These are phyloP conservation scores for Pimephales promelas DNA, from an alignment of 2,113 vertebrate genomes.

Conservation along the genomic window DNA sequence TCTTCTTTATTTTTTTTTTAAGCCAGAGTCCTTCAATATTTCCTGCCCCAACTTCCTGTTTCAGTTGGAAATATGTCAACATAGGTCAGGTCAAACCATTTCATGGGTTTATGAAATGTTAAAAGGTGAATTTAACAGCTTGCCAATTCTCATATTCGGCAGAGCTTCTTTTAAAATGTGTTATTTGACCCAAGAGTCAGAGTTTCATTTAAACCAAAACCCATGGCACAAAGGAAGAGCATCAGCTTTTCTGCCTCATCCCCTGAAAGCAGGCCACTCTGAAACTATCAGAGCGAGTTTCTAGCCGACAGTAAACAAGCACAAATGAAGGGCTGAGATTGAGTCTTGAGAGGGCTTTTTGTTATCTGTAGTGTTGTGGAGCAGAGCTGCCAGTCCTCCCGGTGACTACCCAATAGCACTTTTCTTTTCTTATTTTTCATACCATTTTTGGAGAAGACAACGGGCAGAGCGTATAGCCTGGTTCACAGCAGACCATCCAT, in stretches of 20 bases:
- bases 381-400: slow-evolving; percentile 1
- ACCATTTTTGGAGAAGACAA: slow-evolving; percentile 8
- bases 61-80: not conserved
- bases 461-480: not conserved
- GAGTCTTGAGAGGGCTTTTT: slow-evolving; percentile 45
- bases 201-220: slow-evolving; percentile 24
- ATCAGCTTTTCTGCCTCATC: slow-evolving; percentile 40
- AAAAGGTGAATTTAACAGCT: slow-evolving; percentile 29
- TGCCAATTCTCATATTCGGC: not conserved
- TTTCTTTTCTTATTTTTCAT: slow-evolving; percentile 18
- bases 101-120: slow-evolving; percentile 9
- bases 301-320: slow-evolving; percentile 33
- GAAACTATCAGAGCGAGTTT: slow-evolving; percentile 33
- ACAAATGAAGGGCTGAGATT: slow-evolving; percentile 40
- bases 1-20: not conserved
- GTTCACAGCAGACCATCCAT: not conserved
- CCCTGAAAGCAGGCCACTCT: slow-evolving; percentile 22
- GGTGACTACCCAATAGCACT: slow-evolving; percentile 7
- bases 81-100: slow-evolving; percentile 26
- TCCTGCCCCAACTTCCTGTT: not conserved
- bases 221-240: slow-evolving; percentile 17
- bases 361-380: slow-evolving; percentile 37
- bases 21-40: not conserved
- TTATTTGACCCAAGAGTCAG: slow-evolving; percentile 18
- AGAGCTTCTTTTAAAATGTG: slow-evolving; percentile 24